phyloP scores from a whole-genome alignment of 2,797 vertebrate genomes.

The Luscinia luscinia region DNA sequence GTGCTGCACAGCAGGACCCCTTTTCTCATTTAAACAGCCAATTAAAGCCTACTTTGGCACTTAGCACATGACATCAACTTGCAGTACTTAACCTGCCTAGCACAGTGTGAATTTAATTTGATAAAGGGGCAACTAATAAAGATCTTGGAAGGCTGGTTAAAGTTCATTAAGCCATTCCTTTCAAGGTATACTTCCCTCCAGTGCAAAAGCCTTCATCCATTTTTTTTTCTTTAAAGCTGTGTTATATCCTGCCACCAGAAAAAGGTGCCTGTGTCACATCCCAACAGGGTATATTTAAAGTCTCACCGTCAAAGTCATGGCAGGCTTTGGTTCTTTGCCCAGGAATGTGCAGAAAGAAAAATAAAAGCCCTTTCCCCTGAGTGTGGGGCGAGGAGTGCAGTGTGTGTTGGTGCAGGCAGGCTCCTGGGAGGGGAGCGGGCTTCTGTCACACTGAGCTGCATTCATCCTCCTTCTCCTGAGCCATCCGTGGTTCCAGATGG shows the following conservation, averaged over 20 bases:
- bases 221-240: constrained; percentile 41
- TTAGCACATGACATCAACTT: constrained; percentile 70
- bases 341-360: constrained; percentile 66
- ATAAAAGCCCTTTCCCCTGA: constrained; percentile 54
- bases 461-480: constrained; percentile 71
- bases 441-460: constrained; percentile 72
- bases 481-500: constrained; percentile 74
- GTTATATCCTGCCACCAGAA: constrained; percentile 75
- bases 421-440: constrained; percentile 58
- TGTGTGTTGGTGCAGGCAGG: neutral
- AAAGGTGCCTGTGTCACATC: constrained; percentile 75
- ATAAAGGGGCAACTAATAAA: constrained; percentile 77
- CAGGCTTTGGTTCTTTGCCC: constrained; percentile 68
- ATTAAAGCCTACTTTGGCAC: constrained; percentile 76
- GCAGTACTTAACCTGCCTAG: constrained; percentile 69
- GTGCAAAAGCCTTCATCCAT: constrained; percentile 34
- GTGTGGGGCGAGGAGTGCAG: constrained; percentile 34
- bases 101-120: constrained; percentile 80
- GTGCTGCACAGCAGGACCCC: constrained; percentile 52
- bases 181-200: constrained; percentile 68
- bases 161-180: constrained; percentile 77
- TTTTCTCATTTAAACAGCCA: constrained; percentile 78
- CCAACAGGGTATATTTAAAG: constrained; percentile 69
- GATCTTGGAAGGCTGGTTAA: constrained; percentile 70
- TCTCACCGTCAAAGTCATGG: constrained; percentile 70